Evolutionary conservation across 2,797 vertebrate genomes (phyloP).

Genomic region (Rhyacichthys aspro): DNA sequence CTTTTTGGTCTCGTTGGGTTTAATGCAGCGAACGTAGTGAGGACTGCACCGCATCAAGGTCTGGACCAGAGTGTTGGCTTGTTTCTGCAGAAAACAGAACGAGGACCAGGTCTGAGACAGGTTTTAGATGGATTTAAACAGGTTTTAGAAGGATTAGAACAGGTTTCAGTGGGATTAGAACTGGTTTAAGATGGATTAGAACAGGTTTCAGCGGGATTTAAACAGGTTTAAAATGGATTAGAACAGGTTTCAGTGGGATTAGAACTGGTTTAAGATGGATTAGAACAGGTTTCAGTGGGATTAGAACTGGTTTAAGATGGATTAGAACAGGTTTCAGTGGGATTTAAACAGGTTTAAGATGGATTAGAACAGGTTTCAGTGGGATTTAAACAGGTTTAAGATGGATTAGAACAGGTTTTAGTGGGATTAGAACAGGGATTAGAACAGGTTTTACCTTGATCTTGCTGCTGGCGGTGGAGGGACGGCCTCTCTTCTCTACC

Average conservation of each 20-base stretch:
- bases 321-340: too few relatives aligned
- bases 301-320: too few relatives aligned
- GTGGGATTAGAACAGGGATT: background rate
- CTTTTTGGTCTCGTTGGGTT: constrained; percentile 86
- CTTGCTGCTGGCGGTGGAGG: constrained; percentile 82
- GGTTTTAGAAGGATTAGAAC: too few relatives aligned
- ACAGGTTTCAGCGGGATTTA: too few relatives aligned
- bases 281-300: background rate
- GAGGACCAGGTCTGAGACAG: too few relatives aligned
- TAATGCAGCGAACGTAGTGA: constrained; percentile 88
- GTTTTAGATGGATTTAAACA: too few relatives aligned
- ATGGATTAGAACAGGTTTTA: too few relatives aligned
- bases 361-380: too few relatives aligned
- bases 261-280: background rate
- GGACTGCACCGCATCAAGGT: constrained; percentile 87
- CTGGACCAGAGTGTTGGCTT: constrained; percentile 84
- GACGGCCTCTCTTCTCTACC: constrained; percentile 83
- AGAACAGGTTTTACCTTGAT: constrained; percentile 79
- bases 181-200: background rate
- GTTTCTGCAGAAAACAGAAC: constrained; percentile 73
- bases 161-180: too few relatives aligned
- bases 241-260: background rate
- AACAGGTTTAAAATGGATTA: too few relatives aligned
- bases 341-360: too few relatives aligned
- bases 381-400: too few relatives aligned